Evolutionary conservation across 2,113 vertebrate species (phyloP), one percentile per base, ranked within the genome.

Genomic region (Tricholaema leucomelas): DNA sequence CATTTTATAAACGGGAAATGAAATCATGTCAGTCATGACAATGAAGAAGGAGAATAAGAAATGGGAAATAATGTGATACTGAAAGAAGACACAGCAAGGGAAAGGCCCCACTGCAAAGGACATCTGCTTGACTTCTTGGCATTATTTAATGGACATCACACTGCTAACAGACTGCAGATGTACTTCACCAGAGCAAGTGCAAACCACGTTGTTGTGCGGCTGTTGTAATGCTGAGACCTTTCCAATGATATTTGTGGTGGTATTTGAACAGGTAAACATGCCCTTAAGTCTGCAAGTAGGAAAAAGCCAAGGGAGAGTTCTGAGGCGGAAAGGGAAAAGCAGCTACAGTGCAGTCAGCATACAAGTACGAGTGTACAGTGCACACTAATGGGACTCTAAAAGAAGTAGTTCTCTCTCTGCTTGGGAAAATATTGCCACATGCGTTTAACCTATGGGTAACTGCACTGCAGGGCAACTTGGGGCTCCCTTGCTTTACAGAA

Each of bases 181-280:
- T 52, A 78, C 89, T 87, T 81, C 66, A 5, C 16, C 30, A 85
- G 75, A 84, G 50, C 88, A 54, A 91, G 93, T 80, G 84, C 94
- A 94, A 83, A 81, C 83, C 88, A 72, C 6, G 25, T 59, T 5
- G 5, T 7, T 12, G 15, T 50, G 81, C 95, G 89, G 79, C 95
- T 96, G 94, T 80, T 85, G 71, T 80, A 91, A 71, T 82, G 91
- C 87, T 91, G 31, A 96, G 95, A 93, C 94, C 93, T 95, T 95
- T 95, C 3, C 87, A 83, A 58, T 91, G 94, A 33, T 93, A 88
- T 86, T 90, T 92, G 73, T 86, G 81, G 81, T 95, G 88, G 71
- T 92, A 90, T 93, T 96, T 96, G 87, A 94, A 67, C 90, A 94
- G 91, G 91, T 93, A 94, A 95, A 94, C 63, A 86, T 92, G 87